Evolutionary conservation across 2,888 invertebrate genomes (phyloP).

Genomic region (Chirona hameri): DNA sequence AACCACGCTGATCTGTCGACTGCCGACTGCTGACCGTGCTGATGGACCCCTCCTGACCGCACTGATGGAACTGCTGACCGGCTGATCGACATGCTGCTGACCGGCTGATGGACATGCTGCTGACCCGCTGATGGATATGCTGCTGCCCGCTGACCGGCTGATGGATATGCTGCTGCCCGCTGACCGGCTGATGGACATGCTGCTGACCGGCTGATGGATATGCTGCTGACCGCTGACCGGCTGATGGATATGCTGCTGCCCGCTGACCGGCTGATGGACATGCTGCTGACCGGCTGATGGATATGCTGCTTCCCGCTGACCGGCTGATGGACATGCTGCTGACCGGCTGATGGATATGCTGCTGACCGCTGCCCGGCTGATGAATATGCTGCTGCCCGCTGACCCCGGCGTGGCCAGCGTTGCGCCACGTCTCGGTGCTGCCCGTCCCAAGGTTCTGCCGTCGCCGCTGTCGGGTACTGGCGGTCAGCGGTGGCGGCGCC

Average conservation of each 20-base stretch:
- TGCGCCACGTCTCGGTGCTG: background rate
- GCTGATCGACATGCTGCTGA: background rate
- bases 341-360: background rate
- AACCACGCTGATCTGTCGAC: too few relatives aligned
- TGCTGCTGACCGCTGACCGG: too few relatives aligned
- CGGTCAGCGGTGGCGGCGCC: background rate
- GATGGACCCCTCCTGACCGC: too few relatives aligned
- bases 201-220: too few relatives aligned
- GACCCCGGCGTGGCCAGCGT: background rate
- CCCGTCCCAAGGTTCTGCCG: background rate
- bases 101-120: too few relatives aligned
- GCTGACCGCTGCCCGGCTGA: too few relatives aligned
- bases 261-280: too few relatives aligned
- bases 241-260: background rate
- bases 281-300: background rate
- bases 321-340: too few relatives aligned
- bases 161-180: background rate
- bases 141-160: background rate
- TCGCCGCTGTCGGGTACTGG: background rate
- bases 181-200: background rate
- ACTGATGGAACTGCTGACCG: too few relatives aligned
- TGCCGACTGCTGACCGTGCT: too few relatives aligned
- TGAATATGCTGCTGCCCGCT: background rate
- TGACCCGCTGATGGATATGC: background rate
- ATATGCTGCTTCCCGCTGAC: background rate